Percentiles rank a stretch among this genome's conserved stretches.
These are phyloP conservation scores for Melanostoma scalare DNA, from an alignment of 2,888 invertebrate genomes.

Conservation along the genomic window DNA sequence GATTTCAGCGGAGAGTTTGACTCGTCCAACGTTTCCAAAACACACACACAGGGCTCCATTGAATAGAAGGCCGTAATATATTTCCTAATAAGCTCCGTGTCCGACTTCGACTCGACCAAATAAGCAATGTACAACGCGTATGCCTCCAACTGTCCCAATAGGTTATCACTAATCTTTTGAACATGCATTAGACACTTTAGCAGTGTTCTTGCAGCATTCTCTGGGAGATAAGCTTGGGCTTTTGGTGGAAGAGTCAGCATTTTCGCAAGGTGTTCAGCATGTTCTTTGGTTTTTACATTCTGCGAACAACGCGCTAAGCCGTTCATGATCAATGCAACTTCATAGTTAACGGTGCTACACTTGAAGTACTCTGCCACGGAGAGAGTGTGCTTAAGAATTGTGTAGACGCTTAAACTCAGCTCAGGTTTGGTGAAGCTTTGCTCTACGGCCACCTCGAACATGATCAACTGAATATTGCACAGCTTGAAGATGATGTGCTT, in stretches of 20 bases:
- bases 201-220: slow-evolving; percentile 65
- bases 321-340: slow-evolving; percentile 67
- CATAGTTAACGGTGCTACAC: slow-evolving; percentile 73
- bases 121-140: slow-evolving; percentile 74
- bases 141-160: slow-evolving; percentile 61
- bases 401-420: slow-evolving; percentile 39
- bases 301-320: slow-evolving; percentile 61
- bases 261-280: slow-evolving; percentile 71
- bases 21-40: slow-evolving; percentile 49
- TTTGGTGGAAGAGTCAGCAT: slow-evolving; percentile 74
- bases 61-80: slow-evolving; percentile 76
- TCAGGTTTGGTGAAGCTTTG: slow-evolving; percentile 32
- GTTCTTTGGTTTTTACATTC: slow-evolving; percentile 62
- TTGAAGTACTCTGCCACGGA: slow-evolving; percentile 76
- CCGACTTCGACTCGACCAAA: slow-evolving; percentile 44
- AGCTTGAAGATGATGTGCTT: slow-evolving; percentile 77
- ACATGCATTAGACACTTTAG: slow-evolving; percentile 74
- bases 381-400: slow-evolving; percentile 75
- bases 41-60: slow-evolving; percentile 40
- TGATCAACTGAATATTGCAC: slow-evolving; percentile 72
- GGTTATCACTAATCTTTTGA: slow-evolving; percentile 73
- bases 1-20: slow-evolving; percentile 74
- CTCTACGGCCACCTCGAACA: slow-evolving; percentile 46
- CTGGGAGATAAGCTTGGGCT: slow-evolving; percentile 73
- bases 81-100: slow-evolving; percentile 59